Percentiles rank a stretch among this genome's conserved stretches.
Conservation (phyloP, 2,113 vertebrate species). For the Ifrita kowaldi region DNA sequence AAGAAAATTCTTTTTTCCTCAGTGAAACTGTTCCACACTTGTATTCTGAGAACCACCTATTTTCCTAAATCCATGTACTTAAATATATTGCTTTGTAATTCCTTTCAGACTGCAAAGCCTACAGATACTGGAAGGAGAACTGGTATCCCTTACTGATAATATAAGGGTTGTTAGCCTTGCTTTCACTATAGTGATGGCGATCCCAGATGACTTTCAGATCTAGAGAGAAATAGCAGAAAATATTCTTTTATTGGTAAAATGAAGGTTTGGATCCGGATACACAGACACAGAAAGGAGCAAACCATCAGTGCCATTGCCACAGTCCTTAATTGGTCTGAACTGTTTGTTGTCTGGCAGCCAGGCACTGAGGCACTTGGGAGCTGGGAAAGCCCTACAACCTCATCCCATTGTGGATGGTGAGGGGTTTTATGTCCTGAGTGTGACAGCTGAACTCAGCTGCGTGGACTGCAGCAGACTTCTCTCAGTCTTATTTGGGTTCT, state of each 20-base stretch:
- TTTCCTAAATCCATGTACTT: not conserved
- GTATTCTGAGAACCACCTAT: not conserved
- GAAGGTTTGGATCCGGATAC: not conserved
- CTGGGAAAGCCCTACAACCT: not conserved
- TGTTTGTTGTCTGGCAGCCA: not conserved
- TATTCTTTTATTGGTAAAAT: not conserved
- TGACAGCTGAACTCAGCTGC: not conserved
- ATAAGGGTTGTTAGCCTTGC: not conserved
- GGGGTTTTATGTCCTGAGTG: not conserved
- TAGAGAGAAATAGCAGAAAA: not conserved
- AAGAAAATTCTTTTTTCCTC: not conserved
- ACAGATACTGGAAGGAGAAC: not conserved
- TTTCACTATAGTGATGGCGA: not conserved
- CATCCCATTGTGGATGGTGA: rapidly evolving
- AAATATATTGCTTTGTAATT: not conserved
- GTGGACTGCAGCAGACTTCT: not conserved
- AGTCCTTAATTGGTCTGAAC: not conserved
- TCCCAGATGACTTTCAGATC: not conserved
- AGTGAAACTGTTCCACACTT: not conserved
- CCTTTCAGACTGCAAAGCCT: not conserved
- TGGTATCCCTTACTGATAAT: not conserved
- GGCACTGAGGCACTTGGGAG: rapidly evolving
- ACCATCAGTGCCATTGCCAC: not conserved
- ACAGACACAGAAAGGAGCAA: not conserved
- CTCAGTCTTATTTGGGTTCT: not conserved